These are phyloP conservation scores for Drosophila acutilabella DNA, from an alignment of 2,888 invertebrate genomes.

Conservation along the genomic window DNA sequence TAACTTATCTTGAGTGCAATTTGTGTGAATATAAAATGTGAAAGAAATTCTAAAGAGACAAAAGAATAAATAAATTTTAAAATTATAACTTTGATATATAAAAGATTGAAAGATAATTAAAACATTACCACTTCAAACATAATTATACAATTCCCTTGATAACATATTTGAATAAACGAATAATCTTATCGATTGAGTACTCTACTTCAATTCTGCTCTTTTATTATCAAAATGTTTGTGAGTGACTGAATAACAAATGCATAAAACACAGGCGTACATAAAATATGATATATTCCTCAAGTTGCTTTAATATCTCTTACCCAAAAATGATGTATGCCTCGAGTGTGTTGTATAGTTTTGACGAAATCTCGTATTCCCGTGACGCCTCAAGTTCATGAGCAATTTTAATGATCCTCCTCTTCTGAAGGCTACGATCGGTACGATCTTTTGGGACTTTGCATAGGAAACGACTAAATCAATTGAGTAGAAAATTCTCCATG, in stretches of 20 bases:
- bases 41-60: too few relatives aligned
- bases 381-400: conserved; percentile 68
- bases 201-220: too few relatives aligned
- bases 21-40: not conserved
- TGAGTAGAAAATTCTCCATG: conserved; percentile 53
- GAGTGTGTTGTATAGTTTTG: conserved; percentile 22
- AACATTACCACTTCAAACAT: too few relatives aligned
- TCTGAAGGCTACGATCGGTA: conserved; percentile 44
- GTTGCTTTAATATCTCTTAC: conserved; percentile 1
- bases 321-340: conserved; percentile 2
- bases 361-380: conserved; percentile 37
- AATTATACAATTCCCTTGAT: too few relatives aligned
- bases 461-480: not conserved
- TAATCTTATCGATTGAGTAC: too few relatives aligned
- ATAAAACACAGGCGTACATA: not conserved
- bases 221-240: too few relatives aligned
- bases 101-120: too few relatives aligned
- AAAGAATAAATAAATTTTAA: too few relatives aligned
- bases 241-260: too few relatives aligned
- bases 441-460: conserved; percentile 21
- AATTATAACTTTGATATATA: too few relatives aligned
- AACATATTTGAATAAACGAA: too few relatives aligned
- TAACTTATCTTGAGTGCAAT: conserved; percentile 10
- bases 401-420: conserved; percentile 59
- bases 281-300: conserved; percentile 2